A percentile compares a stretch with the other conserved stretches of the same genome.
Conservation (phyloP, 2,888 invertebrate species). For the Meganola albula region DNA sequence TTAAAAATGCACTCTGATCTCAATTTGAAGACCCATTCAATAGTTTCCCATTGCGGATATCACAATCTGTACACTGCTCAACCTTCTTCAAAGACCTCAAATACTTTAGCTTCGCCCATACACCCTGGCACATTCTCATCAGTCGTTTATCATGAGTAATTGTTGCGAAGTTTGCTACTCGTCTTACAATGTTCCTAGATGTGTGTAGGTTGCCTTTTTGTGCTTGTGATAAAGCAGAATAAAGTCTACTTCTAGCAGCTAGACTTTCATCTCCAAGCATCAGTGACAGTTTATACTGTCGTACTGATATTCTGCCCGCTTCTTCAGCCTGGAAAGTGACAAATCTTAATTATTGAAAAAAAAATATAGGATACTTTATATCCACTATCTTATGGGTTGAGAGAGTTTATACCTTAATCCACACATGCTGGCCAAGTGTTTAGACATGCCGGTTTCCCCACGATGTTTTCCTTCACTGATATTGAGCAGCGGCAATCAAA, state of each 20-base stretch:
- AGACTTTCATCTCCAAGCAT: conserved; percentile 89
- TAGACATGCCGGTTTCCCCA: too few species aligned
- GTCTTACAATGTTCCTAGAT: conserved; percentile 80
- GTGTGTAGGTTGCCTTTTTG: conserved; percentile 84
- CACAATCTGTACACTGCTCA: conserved; percentile 19
- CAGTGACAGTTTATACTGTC: conserved; percentile 89
- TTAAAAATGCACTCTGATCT: not conserved
- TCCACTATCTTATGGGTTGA: too few species aligned
- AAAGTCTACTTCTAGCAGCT: conserved; percentile 90
- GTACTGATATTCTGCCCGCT: conserved; percentile 91
- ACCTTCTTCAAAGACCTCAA: conserved; percentile 39
- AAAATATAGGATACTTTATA: too few species aligned
- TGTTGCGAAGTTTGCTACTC: conserved; percentile 52
- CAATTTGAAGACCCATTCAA: conserved; percentile 7
- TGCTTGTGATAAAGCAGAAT: conserved; percentile 90
- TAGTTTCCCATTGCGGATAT: conserved; percentile 23
- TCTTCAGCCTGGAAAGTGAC: conserved; percentile 83
- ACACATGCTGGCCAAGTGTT: too few species aligned
- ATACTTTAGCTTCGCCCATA: conserved; percentile 89
- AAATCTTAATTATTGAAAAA: too few species aligned
- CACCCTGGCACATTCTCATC: conserved; percentile 89
- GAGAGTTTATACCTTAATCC: too few species aligned
- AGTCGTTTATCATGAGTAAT: conserved; percentile 79
- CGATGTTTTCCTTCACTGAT: too few species aligned
- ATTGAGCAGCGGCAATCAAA: too few species aligned